A percentile compares a stretch with the other conserved stretches of the same genome.
Evolutionary conservation across 2,113 vertebrate genomes (phyloP).

Genomic region (Talpa occidentalis): DNA sequence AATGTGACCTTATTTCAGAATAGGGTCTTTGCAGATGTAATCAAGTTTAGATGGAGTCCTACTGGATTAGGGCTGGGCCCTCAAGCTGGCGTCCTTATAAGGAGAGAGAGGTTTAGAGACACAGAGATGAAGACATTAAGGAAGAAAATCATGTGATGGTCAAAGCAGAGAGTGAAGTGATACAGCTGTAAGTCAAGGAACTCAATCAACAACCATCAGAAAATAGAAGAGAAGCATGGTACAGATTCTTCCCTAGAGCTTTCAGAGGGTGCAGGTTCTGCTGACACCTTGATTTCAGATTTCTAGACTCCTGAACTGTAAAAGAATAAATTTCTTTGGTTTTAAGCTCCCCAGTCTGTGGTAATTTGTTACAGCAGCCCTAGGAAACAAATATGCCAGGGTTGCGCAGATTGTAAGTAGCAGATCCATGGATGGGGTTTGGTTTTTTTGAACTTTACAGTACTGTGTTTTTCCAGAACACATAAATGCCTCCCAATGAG

Average conservation of each 20-base stretch:
- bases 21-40: constrained; percentile 5
- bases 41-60: constrained; percentile 39
- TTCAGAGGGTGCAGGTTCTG: neutral
- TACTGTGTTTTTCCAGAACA: neutral
- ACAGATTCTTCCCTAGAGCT: neutral
- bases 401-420: neutral
- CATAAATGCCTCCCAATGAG: neutral
- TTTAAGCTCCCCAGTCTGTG: neutral
- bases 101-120: neutral
- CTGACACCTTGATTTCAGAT: neutral
- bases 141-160: neutral
- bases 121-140: neutral
- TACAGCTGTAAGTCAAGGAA: neutral
- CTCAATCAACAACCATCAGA: neutral
- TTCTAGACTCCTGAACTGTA: constrained; percentile 22
- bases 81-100: neutral
- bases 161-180: neutral
- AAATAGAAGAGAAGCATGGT: neutral
- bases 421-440: neutral
- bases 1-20: neutral
- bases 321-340: neutral
- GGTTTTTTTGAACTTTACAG: constrained; percentile 28
- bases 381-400: neutral
- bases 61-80: neutral
- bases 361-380: neutral